Evolutionary conservation across 1,140 invertebrate species (phyloP), one percentile per base, ranked within the genome.

Genomic region (Tetramorium simillimum): DNA sequence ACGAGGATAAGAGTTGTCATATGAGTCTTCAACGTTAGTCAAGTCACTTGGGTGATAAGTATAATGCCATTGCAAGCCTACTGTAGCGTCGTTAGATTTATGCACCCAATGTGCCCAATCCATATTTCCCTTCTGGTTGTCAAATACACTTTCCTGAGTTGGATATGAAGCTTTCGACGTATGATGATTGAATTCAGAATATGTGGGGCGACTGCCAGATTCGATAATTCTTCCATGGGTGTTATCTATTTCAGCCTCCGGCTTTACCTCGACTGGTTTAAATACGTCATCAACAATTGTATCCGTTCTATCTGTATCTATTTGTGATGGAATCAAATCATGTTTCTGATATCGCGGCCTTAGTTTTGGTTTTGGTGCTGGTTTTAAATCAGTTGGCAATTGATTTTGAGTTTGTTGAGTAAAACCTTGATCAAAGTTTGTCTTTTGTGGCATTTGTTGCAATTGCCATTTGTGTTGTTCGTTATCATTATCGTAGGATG

Each of bases 1-100:
- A 46, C 69, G 78, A 43, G 73, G 21, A 65, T 85, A 85, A 53
- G 53, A 85, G 78, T 18, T 49, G 12, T 76, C 43, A 16, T 76
- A 70, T 21, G 60, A 51, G 16, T 58, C 21, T 43, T 85, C 73
- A 5, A 76, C 37, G 4, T 78, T 85, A 85, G 73, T 86, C 67
- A 73, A 87, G 56, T 93, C 91, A 62, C 86, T 88, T 56, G 91
- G 86, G 53, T 90, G 85, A 63, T 93, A 92, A 16, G 81, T 88
- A 12, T 89, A 86, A 62, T 92, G 91, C 91, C 92, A 92, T 37
- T 89, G 85, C n/a, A 86, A 77, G 5, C 90, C 88, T 58, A 86
- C 82, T n/a, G 82, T 88, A 58, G 88, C 86, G 76, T 90, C 86
- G n/a, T 90, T 90, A 1, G 89, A 90, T 6, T 90, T 90, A 7